phyloP scores from a whole-genome alignment of 2,888 invertebrate genomes.

The Luffia ferchaultella region DNA sequence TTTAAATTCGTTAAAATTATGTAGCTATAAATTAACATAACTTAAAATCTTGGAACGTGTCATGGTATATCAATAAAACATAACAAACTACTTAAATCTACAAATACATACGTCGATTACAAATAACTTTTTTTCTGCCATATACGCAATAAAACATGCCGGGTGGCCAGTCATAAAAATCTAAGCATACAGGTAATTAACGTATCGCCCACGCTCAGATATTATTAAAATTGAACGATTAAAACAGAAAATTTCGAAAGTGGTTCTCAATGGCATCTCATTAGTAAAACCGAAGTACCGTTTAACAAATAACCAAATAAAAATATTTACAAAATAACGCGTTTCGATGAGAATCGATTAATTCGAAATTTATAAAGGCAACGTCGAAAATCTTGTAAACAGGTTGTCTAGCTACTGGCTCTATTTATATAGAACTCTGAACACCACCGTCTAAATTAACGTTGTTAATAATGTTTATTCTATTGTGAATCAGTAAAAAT shows the following conservation, averaged over 20 bases:
- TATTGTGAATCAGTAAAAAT: too few species aligned
- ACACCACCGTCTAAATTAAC: not conserved
- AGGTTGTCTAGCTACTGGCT: not conserved
- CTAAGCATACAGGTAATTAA: not conserved
- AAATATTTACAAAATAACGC: not conserved
- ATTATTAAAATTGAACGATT: not conserved
- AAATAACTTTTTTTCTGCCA: not conserved
- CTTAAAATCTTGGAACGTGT: too few species aligned
- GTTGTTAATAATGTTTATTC: too few species aligned
- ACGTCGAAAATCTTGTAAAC: not conserved
- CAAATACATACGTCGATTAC: too few species aligned
- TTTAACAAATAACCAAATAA: not conserved
- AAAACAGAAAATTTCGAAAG: not conserved
- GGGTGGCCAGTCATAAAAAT: not conserved
- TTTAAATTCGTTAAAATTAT: too few species aligned
- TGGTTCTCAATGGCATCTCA: not conserved
- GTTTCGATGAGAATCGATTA: not conserved
- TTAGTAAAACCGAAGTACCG: not conserved
- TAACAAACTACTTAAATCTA: not conserved
- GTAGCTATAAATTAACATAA: too few species aligned
- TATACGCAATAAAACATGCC: not conserved
- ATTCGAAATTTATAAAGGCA: not conserved
- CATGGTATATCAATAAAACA: not conserved
- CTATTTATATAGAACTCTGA: not conserved
- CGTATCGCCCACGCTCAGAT: too few species aligned